Conservation (phyloP, 2,888 invertebrate genomes). For the Drosophila mettleri region DNA sequence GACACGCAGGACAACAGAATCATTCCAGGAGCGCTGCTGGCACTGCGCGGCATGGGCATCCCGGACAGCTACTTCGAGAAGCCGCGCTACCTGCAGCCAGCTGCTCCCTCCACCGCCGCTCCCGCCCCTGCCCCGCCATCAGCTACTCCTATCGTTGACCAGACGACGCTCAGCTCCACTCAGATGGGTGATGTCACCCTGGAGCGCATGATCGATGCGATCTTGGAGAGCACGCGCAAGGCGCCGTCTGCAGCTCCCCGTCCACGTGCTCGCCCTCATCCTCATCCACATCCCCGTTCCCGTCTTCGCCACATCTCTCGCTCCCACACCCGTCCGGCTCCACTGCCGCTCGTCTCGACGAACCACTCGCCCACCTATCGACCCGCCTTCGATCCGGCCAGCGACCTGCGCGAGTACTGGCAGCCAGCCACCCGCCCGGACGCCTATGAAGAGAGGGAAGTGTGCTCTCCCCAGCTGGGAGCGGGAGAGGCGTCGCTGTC, state of each 20-base stretch:
- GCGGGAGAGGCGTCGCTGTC: background rate
- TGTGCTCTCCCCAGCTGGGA: slow-evolving; percentile 70
- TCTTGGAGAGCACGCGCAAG: slow-evolving; percentile 84
- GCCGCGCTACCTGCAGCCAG: slow-evolving; percentile 81
- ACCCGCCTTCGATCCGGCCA: slow-evolving; percentile 84
- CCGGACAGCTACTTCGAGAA: slow-evolving; percentile 85
- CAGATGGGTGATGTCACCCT: slow-evolving; percentile 84
- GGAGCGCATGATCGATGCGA: slow-evolving; percentile 85
- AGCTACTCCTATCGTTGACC: slow-evolving; percentile 24
- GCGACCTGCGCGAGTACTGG: slow-evolving; percentile 84
- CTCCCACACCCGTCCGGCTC: background rate
- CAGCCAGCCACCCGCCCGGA: slow-evolving; percentile 40
- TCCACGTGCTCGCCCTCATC: slow-evolving; percentile 10
- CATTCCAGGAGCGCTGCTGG: slow-evolving; percentile 82
- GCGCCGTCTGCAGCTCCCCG: slow-evolving; percentile 41
- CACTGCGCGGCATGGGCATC: slow-evolving; percentile 83
- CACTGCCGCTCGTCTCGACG: slow-evolving; percentile 40
- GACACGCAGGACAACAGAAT: slow-evolving; percentile 27
- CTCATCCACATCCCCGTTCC: slow-evolving; percentile 2
- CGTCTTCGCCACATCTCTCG: slow-evolving; percentile 16
- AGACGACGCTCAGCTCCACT: slow-evolving; percentile 78
- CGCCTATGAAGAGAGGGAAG: slow-evolving; percentile 81
- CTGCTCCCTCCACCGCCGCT: background rate
- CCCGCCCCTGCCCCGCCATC: background rate
- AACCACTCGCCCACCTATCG: slow-evolving; percentile 83